A percentile compares a stretch with the other conserved stretches of the same genome.
phyloP scores from a whole-genome alignment of 2,888 invertebrate species.

The Pseudococcus longispinus region DNA sequence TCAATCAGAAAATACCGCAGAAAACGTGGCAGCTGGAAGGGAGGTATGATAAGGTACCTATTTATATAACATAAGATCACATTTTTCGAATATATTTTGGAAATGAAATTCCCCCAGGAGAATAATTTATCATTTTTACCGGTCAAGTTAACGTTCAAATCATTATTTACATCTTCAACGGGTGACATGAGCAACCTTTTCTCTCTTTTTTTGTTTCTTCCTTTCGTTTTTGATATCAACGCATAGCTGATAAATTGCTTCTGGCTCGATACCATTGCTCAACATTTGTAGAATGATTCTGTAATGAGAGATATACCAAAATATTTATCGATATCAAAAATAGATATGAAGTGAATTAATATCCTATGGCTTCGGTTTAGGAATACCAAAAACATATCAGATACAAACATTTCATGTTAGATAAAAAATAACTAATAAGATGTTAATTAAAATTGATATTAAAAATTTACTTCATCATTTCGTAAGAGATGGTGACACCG shows the following conservation, averaged over 20 bases:
- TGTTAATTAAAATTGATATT: not conserved
- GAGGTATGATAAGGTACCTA: not conserved
- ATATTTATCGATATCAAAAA: not conserved
- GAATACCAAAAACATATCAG: not conserved
- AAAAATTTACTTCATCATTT: conserved; percentile 42
- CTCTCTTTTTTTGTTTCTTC: conserved; percentile 9
- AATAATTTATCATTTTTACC: not conserved
- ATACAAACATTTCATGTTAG: no score
- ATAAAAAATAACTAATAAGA: not conserved
- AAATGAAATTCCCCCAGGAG: not conserved
- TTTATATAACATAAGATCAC: not conserved
- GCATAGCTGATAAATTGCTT: conserved; percentile 42
- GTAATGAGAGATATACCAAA: not conserved
- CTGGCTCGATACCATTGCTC: conserved; percentile 49
- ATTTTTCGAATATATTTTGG: not conserved
- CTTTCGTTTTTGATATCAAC: conserved; percentile 50
- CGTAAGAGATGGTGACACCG: conserved; percentile 43
- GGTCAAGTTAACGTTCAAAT: not conserved
- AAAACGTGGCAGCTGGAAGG: not conserved
- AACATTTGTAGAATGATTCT: conserved; percentile 51
- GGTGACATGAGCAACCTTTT: not conserved
- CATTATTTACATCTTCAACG: not conserved
- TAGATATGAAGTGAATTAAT: no score
- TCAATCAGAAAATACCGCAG: not conserved
- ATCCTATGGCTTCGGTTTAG: not conserved